phyloP scores from a whole-genome alignment of 2,113 vertebrate genomes.

The Brachionichthys hirsutus region DNA sequence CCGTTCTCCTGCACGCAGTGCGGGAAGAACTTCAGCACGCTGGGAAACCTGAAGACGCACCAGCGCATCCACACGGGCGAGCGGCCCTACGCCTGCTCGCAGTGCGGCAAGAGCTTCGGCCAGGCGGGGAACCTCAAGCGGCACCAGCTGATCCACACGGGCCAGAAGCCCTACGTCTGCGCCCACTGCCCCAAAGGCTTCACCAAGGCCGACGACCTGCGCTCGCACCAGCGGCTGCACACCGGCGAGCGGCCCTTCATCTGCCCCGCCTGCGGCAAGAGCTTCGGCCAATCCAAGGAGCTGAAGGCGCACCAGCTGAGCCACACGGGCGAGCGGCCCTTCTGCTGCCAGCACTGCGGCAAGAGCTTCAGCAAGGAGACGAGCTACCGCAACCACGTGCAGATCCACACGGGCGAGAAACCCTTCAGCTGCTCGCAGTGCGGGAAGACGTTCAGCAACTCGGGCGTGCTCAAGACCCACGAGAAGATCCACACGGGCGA shows the following conservation, averaged over 20 bases:
- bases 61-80: slow-evolving; percentile 81
- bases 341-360: slow-evolving; percentile 77
- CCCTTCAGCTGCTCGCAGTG: slow-evolving; percentile 77
- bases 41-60: slow-evolving; percentile 82
- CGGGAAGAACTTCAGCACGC: slow-evolving; percentile 79
- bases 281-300: slow-evolving; percentile 78
- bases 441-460: slow-evolving; percentile 81
- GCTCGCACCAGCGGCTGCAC: slow-evolving; percentile 80
- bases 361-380: slow-evolving; percentile 78
- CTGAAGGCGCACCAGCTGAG: slow-evolving; percentile 78
- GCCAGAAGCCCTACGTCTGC: slow-evolving; percentile 79
- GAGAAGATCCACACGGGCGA: slow-evolving; percentile 81
- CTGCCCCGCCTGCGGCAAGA: slow-evolving; percentile 76
- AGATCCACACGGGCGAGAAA: slow-evolving; percentile 75
- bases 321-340: slow-evolving; percentile 75
- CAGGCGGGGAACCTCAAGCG: slow-evolving; percentile 81
- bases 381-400: slow-evolving; percentile 79
- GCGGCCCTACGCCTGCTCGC: slow-evolving; percentile 79
- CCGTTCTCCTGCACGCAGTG: slow-evolving; percentile 80
- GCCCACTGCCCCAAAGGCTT: slow-evolving; percentile 82
- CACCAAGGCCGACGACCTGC: slow-evolving; percentile 79
- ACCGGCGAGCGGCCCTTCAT: slow-evolving; percentile 78
- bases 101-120: slow-evolving; percentile 81
- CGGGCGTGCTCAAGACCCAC: slow-evolving; percentile 78
- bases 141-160: slow-evolving; percentile 82